Conservation (phyloP, 2,113 vertebrate species). For the Colinus virginianus region DNA sequence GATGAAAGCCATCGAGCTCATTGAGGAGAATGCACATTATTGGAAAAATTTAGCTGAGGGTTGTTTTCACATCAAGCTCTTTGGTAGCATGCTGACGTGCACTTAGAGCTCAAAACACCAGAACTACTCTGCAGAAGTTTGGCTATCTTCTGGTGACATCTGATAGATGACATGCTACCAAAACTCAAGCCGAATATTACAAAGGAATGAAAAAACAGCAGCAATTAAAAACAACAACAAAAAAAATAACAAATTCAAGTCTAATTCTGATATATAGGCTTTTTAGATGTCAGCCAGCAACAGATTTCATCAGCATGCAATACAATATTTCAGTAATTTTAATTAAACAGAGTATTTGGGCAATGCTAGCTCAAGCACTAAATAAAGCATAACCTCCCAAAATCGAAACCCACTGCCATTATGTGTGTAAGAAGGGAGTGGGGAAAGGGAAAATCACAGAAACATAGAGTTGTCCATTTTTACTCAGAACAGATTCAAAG, state of each 20-base stretch:
- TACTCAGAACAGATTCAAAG: not conserved
- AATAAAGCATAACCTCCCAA: not conserved
- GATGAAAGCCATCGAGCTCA: not conserved
- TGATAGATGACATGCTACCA: accelerated
- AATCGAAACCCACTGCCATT: not conserved
- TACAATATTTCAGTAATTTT: not conserved
- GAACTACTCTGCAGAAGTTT: not conserved
- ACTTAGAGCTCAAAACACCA: not conserved
- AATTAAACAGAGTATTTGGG: not conserved
- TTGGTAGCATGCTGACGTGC: not conserved
- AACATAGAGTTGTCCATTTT: not conserved
- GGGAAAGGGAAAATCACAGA: not conserved
- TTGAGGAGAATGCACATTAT: not conserved
- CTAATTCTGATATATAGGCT: not conserved
- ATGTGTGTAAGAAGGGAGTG: not conserved
- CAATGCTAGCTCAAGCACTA: not conserved
- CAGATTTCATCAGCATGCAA: not conserved
- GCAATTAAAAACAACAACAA: not conserved
- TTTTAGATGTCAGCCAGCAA: not conserved
- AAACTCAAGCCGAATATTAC: not conserved
- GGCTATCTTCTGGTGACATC: not conserved
- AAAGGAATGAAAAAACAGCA: not conserved
- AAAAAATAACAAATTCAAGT: not conserved
- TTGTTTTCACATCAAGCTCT: not conserved
- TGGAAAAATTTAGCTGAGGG: not conserved